Evolutionary conservation across 2,113 vertebrate species (phyloP), one percentile per base, ranked within the genome.

Genomic region (Sylvietta virens): DNA sequence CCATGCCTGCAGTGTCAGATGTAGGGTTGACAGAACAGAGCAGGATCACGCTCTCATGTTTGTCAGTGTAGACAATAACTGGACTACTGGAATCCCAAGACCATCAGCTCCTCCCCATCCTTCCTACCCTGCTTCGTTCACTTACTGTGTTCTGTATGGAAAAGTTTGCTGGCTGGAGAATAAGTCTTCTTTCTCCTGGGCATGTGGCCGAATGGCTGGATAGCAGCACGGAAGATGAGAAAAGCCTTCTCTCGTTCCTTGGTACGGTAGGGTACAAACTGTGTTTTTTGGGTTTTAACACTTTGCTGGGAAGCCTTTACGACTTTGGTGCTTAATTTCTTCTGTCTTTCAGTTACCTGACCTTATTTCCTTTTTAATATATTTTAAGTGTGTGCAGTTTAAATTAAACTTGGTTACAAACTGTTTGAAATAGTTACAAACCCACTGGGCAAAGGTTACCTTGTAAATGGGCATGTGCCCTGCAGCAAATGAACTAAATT

Each of bases 171-270:
- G 97, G 96, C 94, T 98, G 97, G 97, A 98, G 97, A 97, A 98
- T 98, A 98, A 98, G 97, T 97, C 98, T 98, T 85, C 98, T 98
- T 96, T 98, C 98, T 94, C 98, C 98, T 56, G 98, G 98, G 73
- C 98, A 98, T 97, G 97, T 96, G 94, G 96, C 97, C 24, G 98
- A 98, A 79, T 98, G 98, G 98, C 93, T 98, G 98, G 98, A 98
- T 98, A 98, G 98, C 98, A 98, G 98, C 98, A 98, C 95, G 13
- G 98, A 98, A 98, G 98, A 98, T 96, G 98, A 98, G 97, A 98
- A 98, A 98, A 98, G 98, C 96, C 98, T 98, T 88, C 98, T 98
- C 95, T 98, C 98, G n/a, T 98, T 98, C 98, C 98, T 98, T 78
- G 98, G 98, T 98, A 98, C 97, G 98, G 98, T 98, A 98, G 97